Percentiles rank a stretch among this genome's conserved stretches.
These are phyloP conservation scores for Notothenia rossii DNA, from an alignment of 2,113 vertebrate genomes.

Conservation along the genomic window DNA sequence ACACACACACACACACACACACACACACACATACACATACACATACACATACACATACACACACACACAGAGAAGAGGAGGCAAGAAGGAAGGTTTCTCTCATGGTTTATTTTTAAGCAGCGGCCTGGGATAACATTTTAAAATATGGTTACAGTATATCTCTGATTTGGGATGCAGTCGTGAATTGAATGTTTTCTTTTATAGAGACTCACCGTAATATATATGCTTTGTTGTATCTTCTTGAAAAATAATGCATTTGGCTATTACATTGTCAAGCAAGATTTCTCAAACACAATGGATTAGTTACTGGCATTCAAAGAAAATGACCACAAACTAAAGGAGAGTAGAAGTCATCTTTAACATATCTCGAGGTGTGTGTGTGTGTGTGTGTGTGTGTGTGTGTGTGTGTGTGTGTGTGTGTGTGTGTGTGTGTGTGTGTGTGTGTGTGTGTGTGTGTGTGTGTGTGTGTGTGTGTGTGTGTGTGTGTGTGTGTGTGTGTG, in stretches of 20 bases:
- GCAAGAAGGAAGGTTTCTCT: constrained; percentile 23
- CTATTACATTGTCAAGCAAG: background rate
- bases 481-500: background rate
- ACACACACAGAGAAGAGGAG: background rate
- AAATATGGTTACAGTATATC: constrained; percentile 24
- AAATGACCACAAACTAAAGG: background rate
- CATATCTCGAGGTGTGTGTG: background rate
- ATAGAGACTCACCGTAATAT: background rate
- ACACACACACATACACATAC: constrained; percentile 21
- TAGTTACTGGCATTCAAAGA: background rate
- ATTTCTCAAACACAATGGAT: background rate
- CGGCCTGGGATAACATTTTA: constrained; percentile 22
- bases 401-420: background rate
- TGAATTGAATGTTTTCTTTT: background rate
- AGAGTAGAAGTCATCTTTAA: background rate
- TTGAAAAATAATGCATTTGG: background rate
- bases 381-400: too few relatives aligned
- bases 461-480: constrained; percentile 1
- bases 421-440: background rate
- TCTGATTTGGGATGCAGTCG: constrained; percentile 4
- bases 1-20: background rate
- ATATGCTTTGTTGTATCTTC: background rate
- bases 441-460: constrained; percentile 12
- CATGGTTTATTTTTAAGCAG: constrained; percentile 52
- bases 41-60: constrained; percentile 23